Evolutionary conservation across 64 coral and sea anemone genomes (phyloP).

Genomic region (Trachythela sp.): DNA sequence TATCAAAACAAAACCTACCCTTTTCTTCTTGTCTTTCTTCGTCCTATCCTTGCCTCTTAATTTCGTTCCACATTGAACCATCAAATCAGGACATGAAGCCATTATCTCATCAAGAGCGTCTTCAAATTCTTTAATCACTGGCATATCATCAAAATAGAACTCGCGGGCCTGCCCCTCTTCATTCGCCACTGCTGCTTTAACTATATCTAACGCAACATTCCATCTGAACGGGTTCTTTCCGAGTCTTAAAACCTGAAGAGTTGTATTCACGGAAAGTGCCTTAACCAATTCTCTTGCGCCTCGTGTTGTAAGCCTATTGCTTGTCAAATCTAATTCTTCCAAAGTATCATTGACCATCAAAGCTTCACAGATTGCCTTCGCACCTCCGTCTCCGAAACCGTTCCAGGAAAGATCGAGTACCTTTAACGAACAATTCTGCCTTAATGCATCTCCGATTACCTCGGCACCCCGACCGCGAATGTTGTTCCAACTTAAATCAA

Average conservation of each 20-base stretch:
- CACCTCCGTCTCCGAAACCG: conserved; percentile 85
- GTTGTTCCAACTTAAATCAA: conserved; percentile 89
- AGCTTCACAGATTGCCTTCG: conserved; percentile 62
- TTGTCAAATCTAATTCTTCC: conserved; percentile 66
- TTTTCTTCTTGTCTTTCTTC: conserved; percentile 66
- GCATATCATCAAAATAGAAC: conserved; percentile 73
- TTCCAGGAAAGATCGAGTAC: conserved; percentile 84
- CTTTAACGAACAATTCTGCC: conserved; percentile 68
- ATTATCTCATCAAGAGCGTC: conserved; percentile 61
- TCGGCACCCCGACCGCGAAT: conserved; percentile 70
- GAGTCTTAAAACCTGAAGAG: conserved; percentile 54
- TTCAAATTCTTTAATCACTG: conserved; percentile 70
- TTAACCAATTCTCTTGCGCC: conserved; percentile 60
- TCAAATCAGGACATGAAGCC: conserved; percentile 55
- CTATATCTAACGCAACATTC: not conserved
- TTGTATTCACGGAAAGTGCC: conserved; percentile 56
- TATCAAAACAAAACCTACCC: conserved; percentile 44
- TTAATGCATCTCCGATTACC: conserved; percentile 56
- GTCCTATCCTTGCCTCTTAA: conserved; percentile 74
- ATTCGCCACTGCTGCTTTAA: conserved; percentile 6
- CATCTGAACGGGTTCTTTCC: not conserved
- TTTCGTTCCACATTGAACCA: conserved; percentile 65
- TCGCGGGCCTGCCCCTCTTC: conserved; percentile 61
- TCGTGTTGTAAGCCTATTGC: conserved; percentile 62
- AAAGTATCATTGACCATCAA: conserved; percentile 61